Evolutionary conservation across 2,888 invertebrate species (phyloP).

Genomic region (Myopa tessellatipennis): DNA sequence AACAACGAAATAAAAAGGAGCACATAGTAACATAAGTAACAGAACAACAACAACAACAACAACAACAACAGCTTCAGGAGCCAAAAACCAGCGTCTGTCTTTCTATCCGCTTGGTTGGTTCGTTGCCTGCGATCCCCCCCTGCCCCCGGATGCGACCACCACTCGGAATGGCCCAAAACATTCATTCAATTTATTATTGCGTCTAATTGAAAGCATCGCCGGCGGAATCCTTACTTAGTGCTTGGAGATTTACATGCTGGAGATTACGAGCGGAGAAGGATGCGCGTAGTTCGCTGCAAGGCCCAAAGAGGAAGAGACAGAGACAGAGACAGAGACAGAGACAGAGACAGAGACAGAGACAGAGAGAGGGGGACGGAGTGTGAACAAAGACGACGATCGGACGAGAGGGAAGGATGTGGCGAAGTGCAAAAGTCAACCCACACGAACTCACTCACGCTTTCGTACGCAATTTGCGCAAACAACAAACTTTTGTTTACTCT

Average conservation of each 20-base stretch:
- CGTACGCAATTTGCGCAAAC: slow-evolving; percentile 28
- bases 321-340: slow-evolving; percentile 15
- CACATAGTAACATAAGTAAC: background rate
- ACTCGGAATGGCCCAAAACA: slow-evolving; percentile 41
- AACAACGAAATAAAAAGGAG: no score
- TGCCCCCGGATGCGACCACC: no score
- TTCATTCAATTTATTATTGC: slow-evolving; percentile 63
- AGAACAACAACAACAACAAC: background rate
- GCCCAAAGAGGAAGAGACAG: background rate
- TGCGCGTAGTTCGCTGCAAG: slow-evolving; percentile 4
- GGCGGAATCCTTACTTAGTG: slow-evolving; percentile 51
- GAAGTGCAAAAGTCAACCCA: background rate
- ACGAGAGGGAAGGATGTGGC: background rate
- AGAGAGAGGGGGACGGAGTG: background rate
- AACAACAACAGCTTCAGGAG: background rate
- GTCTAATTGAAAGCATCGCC: slow-evolving; percentile 65
- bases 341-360: background rate
- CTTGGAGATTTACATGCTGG: slow-evolving; percentile 23
- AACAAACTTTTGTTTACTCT: slow-evolving; percentile 25
- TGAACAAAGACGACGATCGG: background rate
- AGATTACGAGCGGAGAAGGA: background rate
- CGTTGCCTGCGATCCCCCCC: no score
- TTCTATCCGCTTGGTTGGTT: no score
- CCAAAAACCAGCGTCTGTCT: background rate
- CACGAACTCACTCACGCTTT: background rate